phyloP scores from a whole-genome alignment of 1,140 invertebrate genomes.

The Temnothorax curvispinosus region DNA sequence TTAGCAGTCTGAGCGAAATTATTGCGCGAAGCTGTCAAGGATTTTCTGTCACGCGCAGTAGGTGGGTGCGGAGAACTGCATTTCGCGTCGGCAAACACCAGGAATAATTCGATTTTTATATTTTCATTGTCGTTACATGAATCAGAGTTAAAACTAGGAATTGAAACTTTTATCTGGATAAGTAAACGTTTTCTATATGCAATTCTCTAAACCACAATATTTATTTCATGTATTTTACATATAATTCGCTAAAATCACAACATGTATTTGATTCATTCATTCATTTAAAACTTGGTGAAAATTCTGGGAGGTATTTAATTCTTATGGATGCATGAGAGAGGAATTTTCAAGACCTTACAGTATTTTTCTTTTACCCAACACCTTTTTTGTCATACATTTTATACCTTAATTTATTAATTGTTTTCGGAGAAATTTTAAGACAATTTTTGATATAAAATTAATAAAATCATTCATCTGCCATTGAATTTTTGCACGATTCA shows the following conservation, averaged over 20 bases:
- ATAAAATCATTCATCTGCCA: neutral
- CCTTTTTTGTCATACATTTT: neutral
- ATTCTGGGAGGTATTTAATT: neutral
- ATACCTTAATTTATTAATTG: neutral
- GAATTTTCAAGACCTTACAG: neutral
- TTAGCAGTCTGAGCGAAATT: neutral
- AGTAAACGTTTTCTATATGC: neutral
- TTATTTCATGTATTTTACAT: neutral
- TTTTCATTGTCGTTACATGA: neutral
- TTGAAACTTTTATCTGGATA: neutral
- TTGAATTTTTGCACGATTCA: neutral
- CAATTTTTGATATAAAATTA: neutral
- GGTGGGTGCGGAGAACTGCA: neutral
- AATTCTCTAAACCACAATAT: neutral
- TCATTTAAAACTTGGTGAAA: neutral
- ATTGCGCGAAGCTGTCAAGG: neutral
- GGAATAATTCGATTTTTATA: neutral
- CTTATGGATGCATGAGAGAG: neutral
- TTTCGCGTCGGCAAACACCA: neutral
- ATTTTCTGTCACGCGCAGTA: neutral
- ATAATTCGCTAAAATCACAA: neutral
- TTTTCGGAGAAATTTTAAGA: too few relatives aligned
- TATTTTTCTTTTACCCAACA: neutral
- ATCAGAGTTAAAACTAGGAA: neutral
- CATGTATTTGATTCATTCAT: neutral